phyloP scores from a whole-genome alignment of 2,113 vertebrate species.

The Halcyon malimbica region DNA sequence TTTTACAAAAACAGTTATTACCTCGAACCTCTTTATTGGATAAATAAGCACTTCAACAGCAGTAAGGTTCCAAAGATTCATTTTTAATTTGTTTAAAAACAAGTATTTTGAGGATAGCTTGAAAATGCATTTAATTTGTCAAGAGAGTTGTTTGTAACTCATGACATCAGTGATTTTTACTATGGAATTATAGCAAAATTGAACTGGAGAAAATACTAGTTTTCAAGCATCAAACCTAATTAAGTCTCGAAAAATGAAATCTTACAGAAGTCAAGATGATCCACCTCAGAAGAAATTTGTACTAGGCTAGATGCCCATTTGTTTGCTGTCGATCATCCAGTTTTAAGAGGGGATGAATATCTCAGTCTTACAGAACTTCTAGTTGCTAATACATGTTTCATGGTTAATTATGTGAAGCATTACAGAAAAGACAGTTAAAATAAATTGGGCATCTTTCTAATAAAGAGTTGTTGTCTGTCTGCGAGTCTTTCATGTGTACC shows the following conservation, averaged over 20 bases:
- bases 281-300: neutral
- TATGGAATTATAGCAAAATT: neutral
- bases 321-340: neutral
- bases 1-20: neutral
- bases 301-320: neutral
- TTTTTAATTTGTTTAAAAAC: neutral
- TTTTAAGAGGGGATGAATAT: neutral
- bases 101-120: neutral
- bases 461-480: neutral
- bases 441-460: neutral
- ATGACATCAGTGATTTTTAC: neutral
- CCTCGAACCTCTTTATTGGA: neutral
- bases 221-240: neutral
- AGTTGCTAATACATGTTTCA: neutral
- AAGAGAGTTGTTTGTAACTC: neutral
- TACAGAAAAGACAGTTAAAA: neutral
- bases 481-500: neutral
- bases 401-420: neutral
- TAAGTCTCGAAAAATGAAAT: neutral
- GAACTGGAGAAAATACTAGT: neutral
- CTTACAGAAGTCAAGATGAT: neutral
- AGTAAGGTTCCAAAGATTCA: neutral
- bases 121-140: neutral
- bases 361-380: neutral
- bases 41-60: neutral